These are phyloP conservation scores for Ceyx melanurus DNA, from an alignment of 2,113 vertebrate species.

Conservation along the genomic window DNA sequence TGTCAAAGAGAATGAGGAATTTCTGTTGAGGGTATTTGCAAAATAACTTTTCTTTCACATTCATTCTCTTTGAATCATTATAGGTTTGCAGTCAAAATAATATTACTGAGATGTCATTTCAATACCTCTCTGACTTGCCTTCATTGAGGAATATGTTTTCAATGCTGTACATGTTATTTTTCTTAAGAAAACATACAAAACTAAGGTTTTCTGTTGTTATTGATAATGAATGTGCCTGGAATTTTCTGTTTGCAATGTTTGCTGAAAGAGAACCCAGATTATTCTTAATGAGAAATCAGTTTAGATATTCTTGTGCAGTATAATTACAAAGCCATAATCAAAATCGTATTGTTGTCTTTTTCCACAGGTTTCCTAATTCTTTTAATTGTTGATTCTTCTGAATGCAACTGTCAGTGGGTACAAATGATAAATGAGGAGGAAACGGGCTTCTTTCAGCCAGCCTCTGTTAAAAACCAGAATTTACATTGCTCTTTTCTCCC, in stretches of 20 bases:
- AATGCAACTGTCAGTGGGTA: background rate
- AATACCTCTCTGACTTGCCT: background rate
- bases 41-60: background rate
- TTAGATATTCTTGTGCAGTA: background rate
- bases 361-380: background rate
- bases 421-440: background rate
- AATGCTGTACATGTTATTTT: background rate
- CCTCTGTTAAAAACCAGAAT: background rate
- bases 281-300: background rate
- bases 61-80: background rate
- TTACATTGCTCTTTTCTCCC: background rate
- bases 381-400: background rate
- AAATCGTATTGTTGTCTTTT: background rate
- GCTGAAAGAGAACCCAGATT: background rate
- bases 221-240: background rate
- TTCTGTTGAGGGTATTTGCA: background rate
- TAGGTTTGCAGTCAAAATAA: background rate
- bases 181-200: too few relatives aligned
- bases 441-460: background rate
- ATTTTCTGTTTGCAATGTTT: background rate
- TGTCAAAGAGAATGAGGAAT: background rate
- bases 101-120: background rate
- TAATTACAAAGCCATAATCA: background rate
- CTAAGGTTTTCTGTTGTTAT: background rate
- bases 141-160: background rate